Evolutionary conservation across 2,797 vertebrate species (phyloP), one percentile per base, ranked within the genome.

Genomic region (Ctenopoma multispine): DNA sequence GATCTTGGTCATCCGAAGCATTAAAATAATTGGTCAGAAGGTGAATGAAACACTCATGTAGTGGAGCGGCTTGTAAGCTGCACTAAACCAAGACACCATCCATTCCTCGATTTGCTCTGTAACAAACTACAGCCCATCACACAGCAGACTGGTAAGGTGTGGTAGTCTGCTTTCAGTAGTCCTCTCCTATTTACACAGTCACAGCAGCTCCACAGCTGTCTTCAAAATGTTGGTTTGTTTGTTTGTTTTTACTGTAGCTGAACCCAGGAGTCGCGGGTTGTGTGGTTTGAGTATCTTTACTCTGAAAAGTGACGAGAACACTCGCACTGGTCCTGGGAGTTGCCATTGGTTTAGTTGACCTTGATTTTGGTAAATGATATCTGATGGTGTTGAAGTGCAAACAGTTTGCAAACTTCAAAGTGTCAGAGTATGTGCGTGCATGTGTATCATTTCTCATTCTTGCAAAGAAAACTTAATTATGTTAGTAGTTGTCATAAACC

Each of bases 401-500:
- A 67, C 54, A 36, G 61, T 78, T 69, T 82, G 76, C 78, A 79
- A 75, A 24, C 64, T 65, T 80, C 31, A 54, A 56, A 54, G 66
- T 75, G 74, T 85, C 85, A 68, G 79, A 72, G 49, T 74, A 64
- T 82, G 73, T 80, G 74, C 69, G 55, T 65, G 81, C 77, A 86
- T 88, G 86, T 81, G 71, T 74, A 36, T 80, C 72, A 53, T 82
- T 85, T 87, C 78, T 80, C 21, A 34, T 86, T 82, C 40, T 86
- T 78, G 55, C 71, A 80, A 82, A 84, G 73, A 80, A 78, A 72
- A 86, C 75, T 82, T 83, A 67, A 77, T 85, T 80, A 79, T 82
- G 84, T 91, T 79, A 66, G 79, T 90, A 87, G 79, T 86, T 64
- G 69, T 86, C 81, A 81, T 77, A 61, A 83, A 67, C 67, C 78